Evolutionary conservation across 2,888 invertebrate species (phyloP).

Genomic region (Conomelus anceps): DNA sequence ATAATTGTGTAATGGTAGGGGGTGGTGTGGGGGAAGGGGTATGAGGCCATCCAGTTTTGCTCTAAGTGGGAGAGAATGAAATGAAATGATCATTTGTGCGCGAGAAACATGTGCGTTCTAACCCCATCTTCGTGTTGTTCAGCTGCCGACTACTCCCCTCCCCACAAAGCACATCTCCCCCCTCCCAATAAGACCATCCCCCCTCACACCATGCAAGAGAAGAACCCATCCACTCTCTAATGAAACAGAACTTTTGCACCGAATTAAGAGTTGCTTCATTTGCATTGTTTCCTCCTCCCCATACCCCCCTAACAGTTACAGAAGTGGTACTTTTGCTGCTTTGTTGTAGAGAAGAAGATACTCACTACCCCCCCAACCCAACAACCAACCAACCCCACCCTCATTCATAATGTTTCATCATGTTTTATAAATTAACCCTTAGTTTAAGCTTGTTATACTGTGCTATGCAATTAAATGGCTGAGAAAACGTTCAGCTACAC

Average conservation of each 20-base stretch:
- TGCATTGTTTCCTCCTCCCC: constrained; percentile 19
- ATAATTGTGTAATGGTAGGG: background rate
- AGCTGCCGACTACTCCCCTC: background rate
- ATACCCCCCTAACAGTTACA: background rate
- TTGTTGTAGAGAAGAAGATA: background rate
- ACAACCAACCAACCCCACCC: background rate
- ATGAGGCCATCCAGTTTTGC: background rate
- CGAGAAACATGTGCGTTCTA: constrained; percentile 17
- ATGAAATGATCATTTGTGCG: constrained; percentile 22
- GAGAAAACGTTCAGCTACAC: background rate
- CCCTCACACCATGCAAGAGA: background rate
- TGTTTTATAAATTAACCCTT: constrained; percentile 14
- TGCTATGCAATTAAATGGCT: background rate
- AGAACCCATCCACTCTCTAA: constrained; percentile 1
- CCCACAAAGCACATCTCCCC: background rate
- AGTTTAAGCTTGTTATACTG: constrained; percentile 11
- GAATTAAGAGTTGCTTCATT: constrained; percentile 30
- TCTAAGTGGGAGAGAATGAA: constrained; percentile 20
- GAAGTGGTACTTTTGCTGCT: background rate
- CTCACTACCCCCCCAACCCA: background rate
- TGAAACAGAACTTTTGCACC: constrained; percentile 27
- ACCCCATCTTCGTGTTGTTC: background rate
- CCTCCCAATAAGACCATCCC: background rate
- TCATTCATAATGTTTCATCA: constrained; percentile 11
- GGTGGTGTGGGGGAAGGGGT: background rate